Conservation (phyloP, 2,888 invertebrate genomes). For the Lasioglossum villosulum region DNA sequence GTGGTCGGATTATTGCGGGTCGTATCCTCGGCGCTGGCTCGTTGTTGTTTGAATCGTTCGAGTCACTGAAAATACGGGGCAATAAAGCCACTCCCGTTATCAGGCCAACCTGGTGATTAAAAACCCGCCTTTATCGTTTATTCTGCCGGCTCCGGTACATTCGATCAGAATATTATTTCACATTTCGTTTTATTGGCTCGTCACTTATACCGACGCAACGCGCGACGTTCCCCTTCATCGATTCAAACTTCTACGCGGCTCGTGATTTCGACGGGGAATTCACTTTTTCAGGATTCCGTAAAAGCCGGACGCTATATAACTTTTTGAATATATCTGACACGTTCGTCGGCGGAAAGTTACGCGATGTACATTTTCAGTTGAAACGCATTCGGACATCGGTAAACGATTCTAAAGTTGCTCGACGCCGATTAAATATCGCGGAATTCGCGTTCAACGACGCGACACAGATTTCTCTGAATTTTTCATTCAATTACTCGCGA, state of each 20-base stretch:
- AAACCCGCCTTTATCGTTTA: constrained; percentile 13
- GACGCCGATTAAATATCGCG: background rate
- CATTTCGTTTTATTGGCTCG: background rate
- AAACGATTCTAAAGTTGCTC: background rate
- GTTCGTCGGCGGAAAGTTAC: background rate
- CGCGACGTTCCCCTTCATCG: background rate
- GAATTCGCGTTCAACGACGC: background rate
- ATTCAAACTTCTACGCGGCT: background rate
- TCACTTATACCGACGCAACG: background rate
- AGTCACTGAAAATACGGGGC: constrained; percentile 38
- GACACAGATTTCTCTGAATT: background rate
- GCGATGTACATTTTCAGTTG: background rate
- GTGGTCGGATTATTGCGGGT: constrained; percentile 63
- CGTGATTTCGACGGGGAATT: background rate
- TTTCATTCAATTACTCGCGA: constrained; percentile 13
- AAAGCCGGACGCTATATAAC: background rate
- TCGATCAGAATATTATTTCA: background rate
- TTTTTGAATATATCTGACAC: background rate
- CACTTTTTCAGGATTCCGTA: background rate
- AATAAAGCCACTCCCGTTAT: constrained; percentile 40
- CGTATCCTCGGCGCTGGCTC: constrained; percentile 42
- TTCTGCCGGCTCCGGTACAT: background rate
- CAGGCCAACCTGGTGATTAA: constrained; percentile 18
- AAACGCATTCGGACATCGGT: background rate
- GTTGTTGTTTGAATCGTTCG: constrained; percentile 52